Conservation (phyloP, 2,113 vertebrate genomes). For the Leptodactylus fuscus region DNA sequence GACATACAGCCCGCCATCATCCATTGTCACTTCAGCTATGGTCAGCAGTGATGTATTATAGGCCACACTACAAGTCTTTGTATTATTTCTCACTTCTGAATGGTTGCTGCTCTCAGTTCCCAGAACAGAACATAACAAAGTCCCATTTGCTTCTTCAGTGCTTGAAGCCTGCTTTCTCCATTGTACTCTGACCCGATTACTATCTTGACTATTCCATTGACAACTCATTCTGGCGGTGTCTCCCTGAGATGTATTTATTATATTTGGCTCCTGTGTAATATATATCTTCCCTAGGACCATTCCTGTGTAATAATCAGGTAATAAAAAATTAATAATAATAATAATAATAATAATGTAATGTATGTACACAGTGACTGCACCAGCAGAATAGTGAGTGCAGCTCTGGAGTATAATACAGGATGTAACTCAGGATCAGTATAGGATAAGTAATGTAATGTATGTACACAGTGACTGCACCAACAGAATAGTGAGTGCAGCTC, state of each 20-base stretch:
- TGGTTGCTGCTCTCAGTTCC: not conserved
- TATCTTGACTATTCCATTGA: constrained; percentile 40
- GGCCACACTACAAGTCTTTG: accelerated
- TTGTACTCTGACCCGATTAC: constrained; percentile 42
- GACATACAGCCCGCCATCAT: constrained; percentile 62
- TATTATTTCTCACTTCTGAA: not conserved
- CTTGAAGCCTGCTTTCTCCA: constrained; percentile 48
- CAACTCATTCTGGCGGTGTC: constrained; percentile 32
- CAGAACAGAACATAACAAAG: not conserved
- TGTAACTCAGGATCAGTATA: too few relatives aligned
- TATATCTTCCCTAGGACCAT: not conserved
- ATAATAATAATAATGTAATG: too few relatives aligned
- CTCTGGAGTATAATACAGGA: too few relatives aligned
- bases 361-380: too few relatives aligned
- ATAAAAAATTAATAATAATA: not conserved
- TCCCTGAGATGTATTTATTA: not conserved
- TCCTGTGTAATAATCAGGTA: not conserved
- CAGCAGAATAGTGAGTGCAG: too few relatives aligned
- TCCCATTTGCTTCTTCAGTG: not conserved
- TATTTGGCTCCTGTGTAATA: not conserved
- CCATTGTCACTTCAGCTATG: constrained; percentile 44
- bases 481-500: too few relatives aligned
- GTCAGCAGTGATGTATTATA: constrained; percentile 45
- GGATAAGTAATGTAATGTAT: too few relatives aligned
- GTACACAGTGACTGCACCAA: too few relatives aligned